A percentile compares a stretch with the other conserved stretches of the same genome.
Evolutionary conservation across 2,797 vertebrate species (phyloP).

Genomic region (Pangasius larnaudii): DNA sequence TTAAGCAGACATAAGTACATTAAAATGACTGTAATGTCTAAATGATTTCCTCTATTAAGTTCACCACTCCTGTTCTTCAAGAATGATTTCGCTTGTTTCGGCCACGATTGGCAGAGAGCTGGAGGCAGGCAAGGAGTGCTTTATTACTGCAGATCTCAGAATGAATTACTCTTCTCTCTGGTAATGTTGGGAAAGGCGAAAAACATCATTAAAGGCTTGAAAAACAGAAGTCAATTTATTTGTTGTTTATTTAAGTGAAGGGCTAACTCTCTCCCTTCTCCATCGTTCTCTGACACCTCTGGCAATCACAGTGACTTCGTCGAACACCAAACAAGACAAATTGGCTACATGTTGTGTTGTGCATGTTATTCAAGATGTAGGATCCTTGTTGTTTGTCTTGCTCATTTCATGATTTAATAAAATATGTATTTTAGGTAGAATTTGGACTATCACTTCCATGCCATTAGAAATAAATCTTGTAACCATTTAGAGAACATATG

Average conservation of each 20-base stretch:
- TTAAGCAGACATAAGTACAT: conserved; percentile 74
- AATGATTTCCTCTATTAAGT: conserved; percentile 82
- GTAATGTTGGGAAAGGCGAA: conserved; percentile 65
- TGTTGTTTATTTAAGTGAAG: conserved; percentile 62
- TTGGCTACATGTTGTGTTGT: background rate
- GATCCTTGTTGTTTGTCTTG: background rate
- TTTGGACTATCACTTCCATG: background rate
- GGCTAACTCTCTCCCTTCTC: conserved; percentile 31
- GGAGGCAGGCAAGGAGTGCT: conserved; percentile 64
- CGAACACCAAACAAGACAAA: conserved; percentile 26
- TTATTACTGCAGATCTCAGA: conserved; percentile 68
- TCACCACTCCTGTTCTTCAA: conserved; percentile 68
- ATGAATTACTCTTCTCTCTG: conserved; percentile 77
- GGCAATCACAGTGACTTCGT: conserved; percentile 31
- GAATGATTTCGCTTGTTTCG: conserved; percentile 82
- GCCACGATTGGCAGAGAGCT: conserved; percentile 62
- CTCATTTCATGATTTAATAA: background rate
- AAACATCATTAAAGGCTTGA: conserved; percentile 59
- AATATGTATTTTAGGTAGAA: background rate
- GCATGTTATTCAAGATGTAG: conserved; percentile 4
- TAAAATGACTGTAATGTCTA: conserved; percentile 78
- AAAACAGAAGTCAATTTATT: conserved; percentile 65
- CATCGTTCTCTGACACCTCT: conserved; percentile 13
- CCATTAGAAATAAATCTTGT: conserved; percentile 12
- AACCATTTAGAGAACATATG: conserved; percentile 30